A percentile compares a stretch with the other conserved stretches of the same genome.
phyloP scores from a whole-genome alignment of 2,113 vertebrate species.

The Antechinus flavipes region DNA sequence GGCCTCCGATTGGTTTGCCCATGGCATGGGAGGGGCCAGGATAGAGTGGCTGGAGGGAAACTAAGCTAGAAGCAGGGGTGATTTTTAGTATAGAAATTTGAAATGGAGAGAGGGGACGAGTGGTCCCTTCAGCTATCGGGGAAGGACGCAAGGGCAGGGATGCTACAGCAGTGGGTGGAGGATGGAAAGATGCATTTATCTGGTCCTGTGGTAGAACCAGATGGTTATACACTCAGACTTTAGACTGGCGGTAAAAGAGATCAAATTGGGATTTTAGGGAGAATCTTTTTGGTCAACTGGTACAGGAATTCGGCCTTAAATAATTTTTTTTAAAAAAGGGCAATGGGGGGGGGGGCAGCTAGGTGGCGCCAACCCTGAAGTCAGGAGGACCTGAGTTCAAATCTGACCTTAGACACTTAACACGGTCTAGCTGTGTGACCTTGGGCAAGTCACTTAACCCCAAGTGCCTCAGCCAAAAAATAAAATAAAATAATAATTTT shows the following conservation, averaged over 20 bases:
- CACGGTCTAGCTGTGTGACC: background rate
- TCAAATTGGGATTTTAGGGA: background rate
- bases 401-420: background rate
- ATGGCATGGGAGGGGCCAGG: conserved; percentile 47
- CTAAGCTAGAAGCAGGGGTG: background rate
- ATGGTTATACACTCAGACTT: conserved; percentile 44
- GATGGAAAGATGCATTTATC: conserved; percentile 58
- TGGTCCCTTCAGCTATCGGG: background rate
- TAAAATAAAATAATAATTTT: background rate
- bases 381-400: background rate
- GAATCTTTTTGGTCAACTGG: conserved; percentile 19
- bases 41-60: background rate
- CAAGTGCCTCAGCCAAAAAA: background rate
- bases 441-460: background rate
- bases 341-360: background rate
- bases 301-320: background rate
- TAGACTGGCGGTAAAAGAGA: conserved; percentile 8
- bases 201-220: conserved; percentile 54
- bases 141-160: conserved; percentile 24
- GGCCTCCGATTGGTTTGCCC: conserved; percentile 60
- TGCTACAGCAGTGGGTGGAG: conserved; percentile 47
- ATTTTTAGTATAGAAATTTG: background rate
- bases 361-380: background rate
- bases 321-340: background rate
- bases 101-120: background rate